Base-by-base conservation (phyloP, 2,888 invertebrate species). In the Drosophila eohydei region DNA sequence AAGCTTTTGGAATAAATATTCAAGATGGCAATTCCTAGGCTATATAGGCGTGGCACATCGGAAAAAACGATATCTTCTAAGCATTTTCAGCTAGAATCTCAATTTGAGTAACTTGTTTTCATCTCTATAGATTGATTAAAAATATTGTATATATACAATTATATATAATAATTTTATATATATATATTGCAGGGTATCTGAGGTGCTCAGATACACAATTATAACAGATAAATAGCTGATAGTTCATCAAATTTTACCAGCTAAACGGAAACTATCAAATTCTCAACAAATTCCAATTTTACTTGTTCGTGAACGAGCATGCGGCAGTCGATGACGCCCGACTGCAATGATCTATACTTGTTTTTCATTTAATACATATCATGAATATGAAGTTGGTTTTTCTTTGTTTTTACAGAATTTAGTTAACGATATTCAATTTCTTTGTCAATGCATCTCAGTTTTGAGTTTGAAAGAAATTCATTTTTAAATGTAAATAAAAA, bases 381-480 rank as follows among this genome's bases (percentile, higher is more conserved):
- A 71, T 63, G 64, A 81, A 66, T 52, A 79, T 79, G 82, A 78
- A 72, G 52, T 60, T 67, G 54, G 61, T 46, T 72, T 58, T 58
- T 38, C 43, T 63, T 57, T 80, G 60, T 74, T 46, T 34, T 26
- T 55, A 9, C 3, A 28, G 8, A 51, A 51, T 71, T 70, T 60
- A 12, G 30, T 26, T 63, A 36, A 38, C 34, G 44, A 52, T 67
- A 48, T 66, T 73, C 52, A 57, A 62, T 75, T 54, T 77, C 55
- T n/a, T 57, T 21, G 78, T 86, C 78, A 87, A 87, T 88, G 65
- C 57, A 90, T 88, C 86, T 87, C 86, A 89, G 88, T 89, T 87
- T 90, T 90, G 86, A 90, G 87, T 87, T 87, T 88, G 87, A 77
- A 88, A 90, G 91, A 87, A 87, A 87, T 87, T 87, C 91, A 90